Evolutionary conservation across 2,888 invertebrate genomes (phyloP), one percentile per base, ranked within the genome.

Genomic region (Bombylius major): DNA sequence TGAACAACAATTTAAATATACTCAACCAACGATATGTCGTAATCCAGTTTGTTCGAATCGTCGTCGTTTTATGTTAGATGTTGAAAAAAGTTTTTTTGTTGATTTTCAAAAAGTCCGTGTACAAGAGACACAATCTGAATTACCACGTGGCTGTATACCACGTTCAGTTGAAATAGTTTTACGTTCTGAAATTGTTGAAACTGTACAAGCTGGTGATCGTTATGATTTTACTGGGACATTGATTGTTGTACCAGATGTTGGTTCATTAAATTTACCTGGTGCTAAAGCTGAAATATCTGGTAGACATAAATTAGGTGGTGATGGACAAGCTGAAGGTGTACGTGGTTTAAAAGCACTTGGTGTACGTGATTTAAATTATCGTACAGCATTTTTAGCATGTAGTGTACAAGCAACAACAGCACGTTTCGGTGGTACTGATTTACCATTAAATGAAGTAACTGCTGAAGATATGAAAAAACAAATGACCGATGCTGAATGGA

Each of bases 31-130:
- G 4, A 94, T 97, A 66, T 99, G 99, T 69, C 81, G 89, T 6
- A 99, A 99, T 78, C 93, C 95, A 3, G 91, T 94, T 3, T 99
- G 99, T 71, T 86, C 84, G 55, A 99, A 99, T 72, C 81, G 97
- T 13, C 79, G 87, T 1, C 80, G 91, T 39, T 99, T 99, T 70
- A 82, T 87, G 79, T 75, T 99, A 60, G 92, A 98, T 67, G 84
- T 94, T 8, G 92, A 95, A 73, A 93, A 93, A 70, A 96, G 96
- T 0, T 76, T 84, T 32, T 99, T 99, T 75, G 88, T 98, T 1
- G 99, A 99, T 75, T 99, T 99, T 71, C 99, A 99, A 77, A 99
- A 98, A 78, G 87, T 95, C 5, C 81, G 97, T 55, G 89, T 99
- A 62, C 99, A 99, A 72, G 99, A 99, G 76, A 94, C 94, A 0